Evolutionary conservation across 2,113 vertebrate species (phyloP), one percentile per base, ranked within the genome.

Genomic region (Myrmophylax atrothorax): DNA sequence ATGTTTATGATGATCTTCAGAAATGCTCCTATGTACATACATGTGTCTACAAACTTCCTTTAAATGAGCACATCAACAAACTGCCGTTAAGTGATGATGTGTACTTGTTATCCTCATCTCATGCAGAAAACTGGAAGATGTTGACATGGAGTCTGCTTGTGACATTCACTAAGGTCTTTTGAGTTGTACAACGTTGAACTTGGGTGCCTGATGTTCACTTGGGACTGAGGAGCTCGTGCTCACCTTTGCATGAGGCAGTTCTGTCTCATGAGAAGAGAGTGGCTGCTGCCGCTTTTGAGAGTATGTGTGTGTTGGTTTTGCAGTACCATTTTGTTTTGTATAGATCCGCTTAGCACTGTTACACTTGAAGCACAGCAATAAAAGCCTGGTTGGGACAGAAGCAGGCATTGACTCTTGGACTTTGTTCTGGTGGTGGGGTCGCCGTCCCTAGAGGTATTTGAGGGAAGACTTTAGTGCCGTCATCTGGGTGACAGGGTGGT

Each of bases 191-290:
- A 1, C 29, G 13, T 2, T 26, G 4, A 59, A 49, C 67, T 59
- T 10, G 0, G 62, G 67, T 2, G 15, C 46, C 4, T 1, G 47
- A 29, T 19, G 38, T 35, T n/a, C 8, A 28, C 22, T 25, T 3
- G 49, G 14, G 38, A 28, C 20, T 1, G 0, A 35, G 52, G 33
- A 25, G 35, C n/a, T 59, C 0, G 0, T 1, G 2, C 14, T 62
- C 68, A 29, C 56, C 75, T 67, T 40, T 1, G 0, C 1, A 8
- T 33, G 59, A 18, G 42, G 53, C 56, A 6, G 11, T 20, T 35
- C 31, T 2, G 1, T 5, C 17, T 1, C 1, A 5, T 0, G 4
- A 14, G 17, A 18, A 16, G 2, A 7, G 7, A 28, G 50, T 38
- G 3, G 12, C 56, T 4, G 46, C n/a, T 9, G 19, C 56, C 7